Base-by-base conservation (phyloP, 2,113 vertebrate genomes). In the Perca schrenkii region DNA sequence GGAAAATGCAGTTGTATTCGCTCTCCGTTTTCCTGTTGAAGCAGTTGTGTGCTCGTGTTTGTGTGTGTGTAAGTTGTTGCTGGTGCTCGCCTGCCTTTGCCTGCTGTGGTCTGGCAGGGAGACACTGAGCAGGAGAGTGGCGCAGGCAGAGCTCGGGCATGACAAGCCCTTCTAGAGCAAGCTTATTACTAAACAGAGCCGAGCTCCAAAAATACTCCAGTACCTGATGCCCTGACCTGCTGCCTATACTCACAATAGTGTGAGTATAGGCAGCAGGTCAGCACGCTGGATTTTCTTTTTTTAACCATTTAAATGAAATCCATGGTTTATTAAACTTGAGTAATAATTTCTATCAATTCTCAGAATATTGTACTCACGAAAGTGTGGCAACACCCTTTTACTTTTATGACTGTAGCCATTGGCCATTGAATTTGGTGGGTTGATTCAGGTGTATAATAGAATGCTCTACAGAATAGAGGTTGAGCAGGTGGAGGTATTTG, bases 91-190 rank as follows among this genome's bases (percentile, higher is more conserved):
- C 72, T 72, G 75, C 69, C 70, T 84, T 64, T 1, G 75, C 79
- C 84, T 57, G 66, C 86, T 83, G 86, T 77, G 87, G 77, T 74
- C 81, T 90, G 87, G 90, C 90, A 84, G 84, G 67, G 49, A 85
- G 57, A 84, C 71, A 3, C 69, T 66, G 77, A 83, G 77, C 80
- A 60, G 79, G 49, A 57, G 69, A 81, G 47, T 31, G 85, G 77
- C 28, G 60, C 85, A 82, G 89, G 87, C 84, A 72, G 82, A 92
- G 88, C 76, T 85, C 11, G 31, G 83, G 61, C 78, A 76, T 82
- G 56, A 90, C 80, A 69, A 86, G 81, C 64, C 85, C 88, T 85
- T 85, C 88, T 88, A 85, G 82, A 87, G 80, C 67, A 36, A 4
- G 25, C 61, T 74, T 22, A 79, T 80, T 79, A 89, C 80, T 88